Evolutionary conservation across 1,140 invertebrate genomes (phyloP), one percentile per base, ranked within the genome.

Genomic region (Mercenaria mercenaria): DNA sequence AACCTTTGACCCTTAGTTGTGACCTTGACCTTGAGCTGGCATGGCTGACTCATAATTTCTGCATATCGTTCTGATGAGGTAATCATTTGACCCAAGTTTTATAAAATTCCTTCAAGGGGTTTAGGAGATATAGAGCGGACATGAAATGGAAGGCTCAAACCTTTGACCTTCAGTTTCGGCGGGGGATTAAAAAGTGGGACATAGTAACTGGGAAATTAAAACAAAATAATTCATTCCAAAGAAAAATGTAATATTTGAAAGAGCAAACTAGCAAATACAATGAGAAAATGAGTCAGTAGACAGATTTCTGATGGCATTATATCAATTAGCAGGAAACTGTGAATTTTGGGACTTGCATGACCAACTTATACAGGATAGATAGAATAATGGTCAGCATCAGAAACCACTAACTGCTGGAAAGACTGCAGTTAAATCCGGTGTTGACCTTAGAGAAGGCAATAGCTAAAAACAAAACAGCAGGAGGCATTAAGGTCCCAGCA

Each of bases 321-420:
- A 96, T 87, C 84, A 89, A 0, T 72, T 95, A 34, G 93, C 93
- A 29, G 93, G 95, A 67, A 81, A 93, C 56, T 96, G 96, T 88
- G 92, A 95, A 0, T 96, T 94, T 90, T 93, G 92, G 23, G 84
- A 61, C 2, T 81, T 96, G 11, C 85, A 92, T 41, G 95, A 96
- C n/a, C 23, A 92, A 64, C 77, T 96, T 56, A 95, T 96, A 37
- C n/a, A n/a, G n/a, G 50, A 95, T n/a, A 50, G 95, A 95, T 77
- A 88, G 93, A 56, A 94, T 96, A 34, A 93, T 96, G 0, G 94
- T 96, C 4, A 94, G n/a, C n/a, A n/a, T n/a, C n/a, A n/a, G n/a
- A n/a, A n/a, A n/a, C n/a, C n/a, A n/a, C n/a, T n/a, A n/a, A n/a
- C n/a, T n/a, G n/a, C n/a, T n/a, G n/a, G n/a, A n/a, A n/a, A n/a